Conservation (phyloP, 2,797 vertebrate genomes). For the Phyllotis vaccarum region DNA sequence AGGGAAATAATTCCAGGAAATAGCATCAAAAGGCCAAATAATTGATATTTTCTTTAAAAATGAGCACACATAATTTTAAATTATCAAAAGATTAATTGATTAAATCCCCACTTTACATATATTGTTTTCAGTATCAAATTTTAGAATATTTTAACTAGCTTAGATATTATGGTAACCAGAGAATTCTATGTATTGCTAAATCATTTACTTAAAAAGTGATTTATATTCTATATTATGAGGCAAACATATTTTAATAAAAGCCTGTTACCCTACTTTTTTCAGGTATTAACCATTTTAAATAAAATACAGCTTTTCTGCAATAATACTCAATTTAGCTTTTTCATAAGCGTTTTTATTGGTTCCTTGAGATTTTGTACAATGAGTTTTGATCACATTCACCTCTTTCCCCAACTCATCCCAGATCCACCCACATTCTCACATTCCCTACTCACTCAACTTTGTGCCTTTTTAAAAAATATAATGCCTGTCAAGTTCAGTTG, state of each 20-base stretch:
- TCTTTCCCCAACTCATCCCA: not conserved
- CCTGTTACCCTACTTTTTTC: not conserved
- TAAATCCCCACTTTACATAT: not conserved
- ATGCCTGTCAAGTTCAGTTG: too few relatives aligned
- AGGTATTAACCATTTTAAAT: not conserved
- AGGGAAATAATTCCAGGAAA: conserved; percentile 7
- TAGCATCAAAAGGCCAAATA: not conserved
- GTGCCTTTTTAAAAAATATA: not conserved
- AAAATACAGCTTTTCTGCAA: not conserved
- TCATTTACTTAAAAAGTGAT: not conserved
- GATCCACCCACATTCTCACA: not conserved
- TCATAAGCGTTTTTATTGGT: not conserved
- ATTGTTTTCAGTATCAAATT: conserved; percentile 36
- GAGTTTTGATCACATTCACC: not conserved
- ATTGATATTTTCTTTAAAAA: conserved; percentile 39
- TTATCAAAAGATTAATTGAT: not conserved
- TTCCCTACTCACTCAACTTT: not conserved
- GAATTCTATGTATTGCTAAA: not conserved
- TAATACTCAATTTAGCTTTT: conserved; percentile 50
- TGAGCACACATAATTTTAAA: not conserved
- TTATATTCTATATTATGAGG: conserved; percentile 4
- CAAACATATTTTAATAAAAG: not conserved
- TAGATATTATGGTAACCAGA: not conserved
- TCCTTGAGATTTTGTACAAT: not conserved
- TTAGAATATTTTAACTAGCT: conserved; percentile 9